Evolutionary conservation across 1,140 invertebrate genomes (phyloP).

Genomic region (Leptonema lineaticorne): DNA sequence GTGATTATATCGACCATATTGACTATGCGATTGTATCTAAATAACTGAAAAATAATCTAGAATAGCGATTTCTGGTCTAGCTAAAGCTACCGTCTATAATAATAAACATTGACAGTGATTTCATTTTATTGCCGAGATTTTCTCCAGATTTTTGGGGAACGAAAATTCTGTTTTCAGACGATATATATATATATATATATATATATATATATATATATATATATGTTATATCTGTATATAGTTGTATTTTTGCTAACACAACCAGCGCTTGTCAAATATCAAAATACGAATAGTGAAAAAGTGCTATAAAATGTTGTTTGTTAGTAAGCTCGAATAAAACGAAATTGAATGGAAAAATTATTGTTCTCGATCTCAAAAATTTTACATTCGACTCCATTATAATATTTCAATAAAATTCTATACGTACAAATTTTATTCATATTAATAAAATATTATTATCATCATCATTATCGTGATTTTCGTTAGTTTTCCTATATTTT

Average conservation of each 20-base stretch:
- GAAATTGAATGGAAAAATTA: constrained; percentile 6
- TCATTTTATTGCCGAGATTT: constrained; percentile 1
- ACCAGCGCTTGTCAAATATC: no score
- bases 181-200: no score
- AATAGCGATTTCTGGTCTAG: not conserved
- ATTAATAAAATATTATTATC: no score
- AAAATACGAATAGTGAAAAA: constrained; percentile 3
- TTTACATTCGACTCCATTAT: not conserved
- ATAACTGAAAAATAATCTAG: not conserved
- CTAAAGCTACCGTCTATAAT: not conserved
- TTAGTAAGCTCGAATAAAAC: not conserved
- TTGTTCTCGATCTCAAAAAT: not conserved
- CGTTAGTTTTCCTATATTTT: no score
- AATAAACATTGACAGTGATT: constrained; percentile 2
- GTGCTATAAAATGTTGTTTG: not conserved
- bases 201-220: no score
- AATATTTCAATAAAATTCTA: no score
- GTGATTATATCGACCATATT: no score
- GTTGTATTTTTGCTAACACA: no score
- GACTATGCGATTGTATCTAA: no score
- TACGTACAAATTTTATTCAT: no score
- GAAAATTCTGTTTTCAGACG: not conserved
- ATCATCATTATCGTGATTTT: no score
- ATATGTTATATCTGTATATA: no score
- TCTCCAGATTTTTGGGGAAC: not conserved